Evolutionary conservation across 2,797 vertebrate species (phyloP), one percentile per base, ranked within the genome.

Genomic region (Benthosema pterotum): DNA sequence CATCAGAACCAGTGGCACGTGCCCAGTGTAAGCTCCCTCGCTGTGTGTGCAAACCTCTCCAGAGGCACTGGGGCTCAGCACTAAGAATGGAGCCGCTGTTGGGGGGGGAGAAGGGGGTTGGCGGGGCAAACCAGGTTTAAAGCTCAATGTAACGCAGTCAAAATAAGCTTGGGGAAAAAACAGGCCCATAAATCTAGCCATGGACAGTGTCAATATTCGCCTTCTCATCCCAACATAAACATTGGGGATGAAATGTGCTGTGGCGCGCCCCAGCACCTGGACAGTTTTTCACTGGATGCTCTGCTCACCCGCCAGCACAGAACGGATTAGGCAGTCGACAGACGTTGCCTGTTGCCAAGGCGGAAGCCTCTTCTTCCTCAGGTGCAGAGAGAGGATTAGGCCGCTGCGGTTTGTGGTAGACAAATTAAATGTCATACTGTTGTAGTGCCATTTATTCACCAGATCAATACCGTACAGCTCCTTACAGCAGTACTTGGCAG

Each of bases 281-380:
- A 54, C n/a, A 53, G 61, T 18, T 25, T 50, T 60, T 56, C 60
- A 65, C 63, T 75, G 60, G 67, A 74, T 63, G 56, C 32, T 38
- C 32, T 65, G 75, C 66, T 75, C 71, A 55, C 55, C 57, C 61
- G 48, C 32, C 54, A 80, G 69, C 63, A 65, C 18, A 67, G 60
- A 69, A 77, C 53, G 70, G 47, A 69, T 60, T 18, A 64, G 72
- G 68, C 61, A 48, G 59, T 67, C 65, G 63, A 78, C 57, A 62
- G 22, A 54, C 49, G 22, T 32, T n/a, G 32, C 58, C 60, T 63
- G 13, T 38, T 63, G 66, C 38, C 64, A 75, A 75, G 59, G 61
- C 53, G 45, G 14, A 42, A 14, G 1, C 14, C 54, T 52, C 42
- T 22, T 38, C 19, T 11, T 43, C 51, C 52, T 32, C 56, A 55